Evolutionary conservation across 2,888 invertebrate genomes (phyloP).

Genomic region (Mythimna impura): DNA sequence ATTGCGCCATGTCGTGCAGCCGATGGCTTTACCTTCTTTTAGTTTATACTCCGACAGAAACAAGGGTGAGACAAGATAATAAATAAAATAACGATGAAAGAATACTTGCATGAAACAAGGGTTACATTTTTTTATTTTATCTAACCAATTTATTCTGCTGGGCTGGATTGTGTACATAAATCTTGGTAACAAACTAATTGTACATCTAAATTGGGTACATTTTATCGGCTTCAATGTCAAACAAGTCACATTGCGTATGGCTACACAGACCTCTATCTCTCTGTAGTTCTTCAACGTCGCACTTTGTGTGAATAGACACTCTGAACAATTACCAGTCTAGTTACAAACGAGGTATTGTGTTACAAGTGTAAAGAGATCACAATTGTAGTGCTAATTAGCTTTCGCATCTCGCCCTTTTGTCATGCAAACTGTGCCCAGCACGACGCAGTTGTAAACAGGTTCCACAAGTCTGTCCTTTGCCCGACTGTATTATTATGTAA

Average conservation of each 20-base stretch:
- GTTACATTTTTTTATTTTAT: conserved; percentile 22
- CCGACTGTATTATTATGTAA: conserved; percentile 9
- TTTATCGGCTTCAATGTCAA: conserved; percentile 53
- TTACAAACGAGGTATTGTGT: conserved; percentile 63
- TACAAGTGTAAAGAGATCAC: conserved; percentile 57
- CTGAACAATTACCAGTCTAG: conserved; percentile 54
- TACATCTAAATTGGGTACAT: conserved; percentile 45
- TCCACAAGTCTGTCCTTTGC: conserved; percentile 30
- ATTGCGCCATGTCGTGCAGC: conserved; percentile 31
- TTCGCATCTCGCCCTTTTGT: conserved; percentile 58
- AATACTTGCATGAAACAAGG: conserved; percentile 29
- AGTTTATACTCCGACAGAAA: conserved; percentile 44
- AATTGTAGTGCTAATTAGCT: conserved; percentile 68
- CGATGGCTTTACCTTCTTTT: conserved; percentile 6
- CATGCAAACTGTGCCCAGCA: conserved; percentile 40
- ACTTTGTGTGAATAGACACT: conserved; percentile 44
- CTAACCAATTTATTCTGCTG: conserved; percentile 26
- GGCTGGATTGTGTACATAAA: not conserved
- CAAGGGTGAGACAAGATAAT: conserved; percentile 44
- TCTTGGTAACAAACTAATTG: conserved; percentile 9
- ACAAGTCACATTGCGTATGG: conserved; percentile 43
- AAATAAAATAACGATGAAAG: conserved; percentile 36
- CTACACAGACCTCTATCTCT: conserved; percentile 21
- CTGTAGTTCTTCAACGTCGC: conserved; percentile 31
- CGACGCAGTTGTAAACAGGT: conserved; percentile 50